Conservation (phyloP, 2,888 invertebrate species). For the Tuberolachnus salignus region DNA sequence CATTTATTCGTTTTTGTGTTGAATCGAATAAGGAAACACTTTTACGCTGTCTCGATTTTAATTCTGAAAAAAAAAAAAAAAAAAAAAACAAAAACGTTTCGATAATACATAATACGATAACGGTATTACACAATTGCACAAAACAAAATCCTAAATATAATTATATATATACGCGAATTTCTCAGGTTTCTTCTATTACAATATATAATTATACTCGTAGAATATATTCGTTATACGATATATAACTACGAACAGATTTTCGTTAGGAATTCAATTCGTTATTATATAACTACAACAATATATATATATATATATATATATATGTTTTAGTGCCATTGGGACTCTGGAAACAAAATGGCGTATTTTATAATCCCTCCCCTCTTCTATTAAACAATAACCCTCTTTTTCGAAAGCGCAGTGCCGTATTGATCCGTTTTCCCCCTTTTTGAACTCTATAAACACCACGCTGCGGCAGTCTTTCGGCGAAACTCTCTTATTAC, state of each 20-base stretch:
- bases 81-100: no score
- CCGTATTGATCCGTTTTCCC: constrained; percentile 47
- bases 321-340: constrained; percentile 17
- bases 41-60: no score
- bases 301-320: no score
- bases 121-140: no score
- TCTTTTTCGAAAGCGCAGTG: constrained; percentile 30
- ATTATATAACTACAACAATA: constrained; percentile 41
- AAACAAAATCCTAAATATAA: no score
- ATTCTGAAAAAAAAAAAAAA: no score
- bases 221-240: not conserved
- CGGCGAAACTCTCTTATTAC: not conserved
- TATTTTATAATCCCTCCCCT: constrained; percentile 49
- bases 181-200: no score
- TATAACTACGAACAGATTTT: constrained; percentile 16
- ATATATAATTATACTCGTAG: no score
- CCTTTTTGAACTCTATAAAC: constrained; percentile 20
- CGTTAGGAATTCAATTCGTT: constrained; percentile 19
- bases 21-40: no score
- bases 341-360: constrained; percentile 53
- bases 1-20: no score
- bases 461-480: constrained; percentile 1
- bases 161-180: no score
- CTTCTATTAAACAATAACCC: constrained; percentile 21
- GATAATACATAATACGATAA: no score